Evolutionary conservation across 2,888 invertebrate species (phyloP), one percentile per base, ranked within the genome.

Genomic region (Cantharis flavilabris): DNA sequence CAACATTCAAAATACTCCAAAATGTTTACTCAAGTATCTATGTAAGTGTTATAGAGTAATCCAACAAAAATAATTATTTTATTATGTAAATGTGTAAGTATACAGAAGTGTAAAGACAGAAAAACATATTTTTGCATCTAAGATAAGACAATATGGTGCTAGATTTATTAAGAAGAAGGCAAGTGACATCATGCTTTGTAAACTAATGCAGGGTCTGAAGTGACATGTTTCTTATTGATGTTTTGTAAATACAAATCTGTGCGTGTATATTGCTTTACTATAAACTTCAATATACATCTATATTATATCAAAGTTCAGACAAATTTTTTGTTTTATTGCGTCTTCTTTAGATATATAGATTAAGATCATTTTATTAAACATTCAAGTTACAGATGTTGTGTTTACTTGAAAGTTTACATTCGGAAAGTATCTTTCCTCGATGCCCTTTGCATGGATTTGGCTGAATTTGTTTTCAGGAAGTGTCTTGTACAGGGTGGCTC

Each of bases 141-240:
- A 77, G 72, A 76, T 81, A 81, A 80, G 80, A 81, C 79, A 79
- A 79, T 79, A 80, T 72, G 81, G 80, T 80, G 80, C 80, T 80
- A 80, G 79, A n/a, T 67, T 71, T 69, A 74, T 80, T 76, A 80
- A 78, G 76, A 73, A 76, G 65, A 80, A 79, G 77, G 75, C 78
- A 78, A 78, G 76, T 76, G 77, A 78, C 78, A 80, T 78, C 76
- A 71, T 77, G 79, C 76, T 78, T 76, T 76, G 74, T 78, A 79
- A 78, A 76, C 80, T 74, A 78, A 80, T 76, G 80, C 80, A 80
- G 80, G 80, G 79, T 80, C 77, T 75, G 77, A 75, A 71, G 77
- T 79, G 79, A 79, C 75, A 70, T 65, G 72, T 72, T 79, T 76
- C 72, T 74, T 76, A 69, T 69, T 73, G 70, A 72, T 62, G 65